Conservation (phyloP, 2,113 vertebrate species). For the Toxotes jaculatrix region DNA sequence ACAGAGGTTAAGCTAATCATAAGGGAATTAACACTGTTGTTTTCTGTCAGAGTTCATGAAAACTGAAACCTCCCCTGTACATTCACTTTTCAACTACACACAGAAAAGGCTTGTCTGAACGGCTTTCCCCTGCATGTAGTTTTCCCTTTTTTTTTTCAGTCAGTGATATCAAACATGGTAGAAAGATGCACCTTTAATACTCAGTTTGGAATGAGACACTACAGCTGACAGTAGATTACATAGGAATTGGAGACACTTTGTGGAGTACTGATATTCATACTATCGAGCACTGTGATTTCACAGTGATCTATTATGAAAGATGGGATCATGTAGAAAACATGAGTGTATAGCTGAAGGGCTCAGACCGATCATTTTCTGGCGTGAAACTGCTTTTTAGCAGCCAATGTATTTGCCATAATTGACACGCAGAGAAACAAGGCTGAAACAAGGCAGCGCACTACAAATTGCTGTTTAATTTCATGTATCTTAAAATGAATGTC, state of each 20-base stretch:
- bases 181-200: conserved; percentile 52
- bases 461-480: conserved; percentile 65
- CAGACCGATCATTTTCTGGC: conserved; percentile 62
- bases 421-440: conserved; percentile 63
- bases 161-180: conserved; percentile 54
- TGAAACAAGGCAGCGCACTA: conserved; percentile 45
- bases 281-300: conserved; percentile 62
- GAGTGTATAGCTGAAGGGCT: conserved; percentile 50
- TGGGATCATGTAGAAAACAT: conserved; percentile 67
- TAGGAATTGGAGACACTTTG: conserved; percentile 54
- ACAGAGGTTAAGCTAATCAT: conserved; percentile 77
- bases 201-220: conserved; percentile 31
- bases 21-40: conserved; percentile 80
- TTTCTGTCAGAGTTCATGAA: conserved; percentile 77
- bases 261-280: conserved; percentile 63
- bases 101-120: conserved; percentile 60
- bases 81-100: conserved; percentile 65
- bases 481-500: conserved; percentile 64
- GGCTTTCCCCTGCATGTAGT: conserved; percentile 18
- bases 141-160: conserved; percentile 7
- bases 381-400: conserved; percentile 67
- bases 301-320: conserved; percentile 69
- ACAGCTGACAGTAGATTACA: conserved; percentile 60
- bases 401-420: conserved; percentile 70
- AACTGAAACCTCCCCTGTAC: conserved; percentile 57